Conservation (phyloP, 1,140 invertebrate species). For the Nautilus pompilius region DNA sequence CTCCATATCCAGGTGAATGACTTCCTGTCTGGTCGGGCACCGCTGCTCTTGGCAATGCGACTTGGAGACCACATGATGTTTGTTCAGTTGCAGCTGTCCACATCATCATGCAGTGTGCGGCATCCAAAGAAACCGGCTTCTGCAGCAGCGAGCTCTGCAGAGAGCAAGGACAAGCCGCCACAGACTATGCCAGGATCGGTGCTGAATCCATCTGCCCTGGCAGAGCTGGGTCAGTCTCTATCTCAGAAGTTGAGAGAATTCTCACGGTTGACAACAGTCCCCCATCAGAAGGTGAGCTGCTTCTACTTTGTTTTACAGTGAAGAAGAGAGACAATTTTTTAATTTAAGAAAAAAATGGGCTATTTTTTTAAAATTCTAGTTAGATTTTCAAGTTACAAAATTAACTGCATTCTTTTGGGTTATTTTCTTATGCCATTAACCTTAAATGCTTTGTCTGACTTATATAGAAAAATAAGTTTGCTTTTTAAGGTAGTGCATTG, state of each 20-base stretch:
- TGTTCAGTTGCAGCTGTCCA: slow-evolving; percentile 88
- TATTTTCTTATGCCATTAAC: too few species aligned
- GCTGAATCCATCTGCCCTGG: slow-evolving; percentile 63
- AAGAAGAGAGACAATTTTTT: too few species aligned
- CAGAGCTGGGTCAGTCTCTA: slow-evolving; percentile 84
- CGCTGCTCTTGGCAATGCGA: slow-evolving; percentile 89
- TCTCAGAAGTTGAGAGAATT: slow-evolving; percentile 87
- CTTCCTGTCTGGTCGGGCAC: slow-evolving; percentile 88
- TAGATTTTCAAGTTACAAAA: too few species aligned
- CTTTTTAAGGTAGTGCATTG: too few species aligned
- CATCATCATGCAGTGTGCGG: slow-evolving; percentile 61
- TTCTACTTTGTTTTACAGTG: too few species aligned
- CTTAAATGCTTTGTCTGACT: too few species aligned
- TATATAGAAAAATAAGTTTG: too few species aligned
- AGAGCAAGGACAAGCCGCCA: neutral
- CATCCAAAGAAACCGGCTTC: slow-evolving; percentile 25
- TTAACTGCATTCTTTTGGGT: too few species aligned
- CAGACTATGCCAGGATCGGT: neutral
- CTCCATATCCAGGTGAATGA: slow-evolving; percentile 73
- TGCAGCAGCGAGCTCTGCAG: neutral
- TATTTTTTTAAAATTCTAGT: too few species aligned
- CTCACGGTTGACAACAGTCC: slow-evolving; percentile 59
- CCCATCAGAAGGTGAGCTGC: neutral
- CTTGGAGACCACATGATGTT: slow-evolving; percentile 96
- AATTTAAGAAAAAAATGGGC: too few species aligned